These are phyloP conservation scores for Dicentrarchus labrax DNA, from an alignment of 2,113 vertebrate species.

Conservation along the genomic window DNA sequence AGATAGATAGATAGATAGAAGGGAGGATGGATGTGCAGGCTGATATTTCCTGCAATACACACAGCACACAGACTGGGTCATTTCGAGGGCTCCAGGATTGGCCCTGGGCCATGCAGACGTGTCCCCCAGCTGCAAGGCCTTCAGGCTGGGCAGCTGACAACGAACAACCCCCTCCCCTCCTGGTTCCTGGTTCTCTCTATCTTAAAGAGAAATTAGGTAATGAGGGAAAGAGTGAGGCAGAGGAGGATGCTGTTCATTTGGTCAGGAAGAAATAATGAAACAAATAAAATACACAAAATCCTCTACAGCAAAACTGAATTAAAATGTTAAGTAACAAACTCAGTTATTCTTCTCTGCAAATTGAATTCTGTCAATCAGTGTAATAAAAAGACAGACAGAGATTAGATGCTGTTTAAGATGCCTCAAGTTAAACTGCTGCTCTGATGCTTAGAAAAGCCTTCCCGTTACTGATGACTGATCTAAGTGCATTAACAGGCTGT, in stretches of 20 bases:
- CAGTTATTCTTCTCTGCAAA: neutral
- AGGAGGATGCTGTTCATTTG: neutral
- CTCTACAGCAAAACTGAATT: neutral
- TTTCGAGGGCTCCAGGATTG: conserved; percentile 18
- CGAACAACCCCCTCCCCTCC: neutral
- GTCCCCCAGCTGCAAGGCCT: conserved; percentile 67
- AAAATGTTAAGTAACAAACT: neutral
- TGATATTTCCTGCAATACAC: neutral
- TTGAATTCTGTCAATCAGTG: neutral
- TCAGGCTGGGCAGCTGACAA: conserved; percentile 60
- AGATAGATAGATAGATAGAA: neutral
- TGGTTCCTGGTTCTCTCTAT: neutral
- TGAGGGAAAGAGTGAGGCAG: neutral
- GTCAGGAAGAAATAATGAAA: neutral
- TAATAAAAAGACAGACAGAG: neutral
- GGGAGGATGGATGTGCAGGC: neutral
- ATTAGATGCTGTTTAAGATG: neutral
- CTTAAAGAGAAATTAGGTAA: neutral
- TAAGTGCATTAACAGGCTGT: neutral
- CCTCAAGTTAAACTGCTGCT: neutral
- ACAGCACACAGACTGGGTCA: conserved; percentile 2
- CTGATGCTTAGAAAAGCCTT: neutral
- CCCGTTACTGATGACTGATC: neutral
- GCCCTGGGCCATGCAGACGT: conserved; percentile 52
- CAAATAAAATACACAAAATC: neutral